Evolutionary conservation across 2,888 invertebrate species (phyloP).

Genomic region (Nephrocerus scutellatus): DNA sequence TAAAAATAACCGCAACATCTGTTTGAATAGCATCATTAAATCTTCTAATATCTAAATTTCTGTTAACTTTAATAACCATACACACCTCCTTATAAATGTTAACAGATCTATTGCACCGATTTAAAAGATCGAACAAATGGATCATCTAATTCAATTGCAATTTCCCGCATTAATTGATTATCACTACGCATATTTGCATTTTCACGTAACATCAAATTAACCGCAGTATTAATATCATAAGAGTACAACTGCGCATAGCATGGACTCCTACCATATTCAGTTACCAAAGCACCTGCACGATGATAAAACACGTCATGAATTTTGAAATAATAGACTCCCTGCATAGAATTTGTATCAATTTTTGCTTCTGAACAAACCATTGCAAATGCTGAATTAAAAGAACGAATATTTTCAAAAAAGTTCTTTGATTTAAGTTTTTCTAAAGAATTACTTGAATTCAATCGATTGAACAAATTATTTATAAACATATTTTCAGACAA

Average conservation of each 20-base stretch:
- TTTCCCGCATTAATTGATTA: slow-evolving; percentile 5
- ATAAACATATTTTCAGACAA: no score
- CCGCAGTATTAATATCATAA: slow-evolving; percentile 16
- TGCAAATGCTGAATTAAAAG: slow-evolving; percentile 12
- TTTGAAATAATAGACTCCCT: slow-evolving; percentile 7
- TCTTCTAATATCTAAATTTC: slow-evolving; percentile 35
- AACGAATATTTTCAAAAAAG: slow-evolving; percentile 6
- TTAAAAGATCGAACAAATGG: slow-evolving; percentile 16
- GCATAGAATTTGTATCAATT: background rate
- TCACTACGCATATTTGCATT: slow-evolving; percentile 1
- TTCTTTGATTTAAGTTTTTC: no score
- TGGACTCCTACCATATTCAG: slow-evolving; percentile 7
- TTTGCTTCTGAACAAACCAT: slow-evolving; percentile 12
- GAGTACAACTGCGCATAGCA: slow-evolving; percentile 17
- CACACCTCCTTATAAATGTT: slow-evolving; percentile 11
- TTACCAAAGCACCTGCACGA: slow-evolving; percentile 5
- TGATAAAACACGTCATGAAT: slow-evolving; percentile 14
- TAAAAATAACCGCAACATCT: slow-evolving; percentile 18
- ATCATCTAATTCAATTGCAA: slow-evolving; percentile 13
- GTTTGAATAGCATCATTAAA: slow-evolving; percentile 19
- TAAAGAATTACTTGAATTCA: no score
- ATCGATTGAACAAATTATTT: no score
- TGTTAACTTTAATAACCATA: slow-evolving; percentile 17
- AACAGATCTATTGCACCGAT: slow-evolving; percentile 10
- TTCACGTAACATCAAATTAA: background rate